A percentile compares a stretch with the other conserved stretches of the same genome.
These are phyloP conservation scores for Scopus umbretta DNA, from an alignment of 2,113 vertebrate species.

Conservation along the genomic window DNA sequence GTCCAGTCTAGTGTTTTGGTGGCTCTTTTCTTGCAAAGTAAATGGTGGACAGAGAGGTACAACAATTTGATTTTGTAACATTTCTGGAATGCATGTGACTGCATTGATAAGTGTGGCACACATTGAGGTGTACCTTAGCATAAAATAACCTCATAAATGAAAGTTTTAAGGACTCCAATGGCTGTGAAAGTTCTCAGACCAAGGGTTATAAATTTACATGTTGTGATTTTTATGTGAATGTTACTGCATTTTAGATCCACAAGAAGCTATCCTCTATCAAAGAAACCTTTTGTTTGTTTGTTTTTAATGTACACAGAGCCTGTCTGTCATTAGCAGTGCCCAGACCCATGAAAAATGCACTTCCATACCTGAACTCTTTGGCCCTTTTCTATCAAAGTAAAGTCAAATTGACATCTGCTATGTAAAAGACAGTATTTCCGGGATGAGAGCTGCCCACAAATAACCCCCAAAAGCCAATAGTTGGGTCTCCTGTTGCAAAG, in stretches of 20 bases:
- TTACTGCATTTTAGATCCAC: background rate
- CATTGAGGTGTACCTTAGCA: background rate
- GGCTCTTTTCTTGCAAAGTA: background rate
- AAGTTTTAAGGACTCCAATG: background rate
- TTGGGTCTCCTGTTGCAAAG: background rate
- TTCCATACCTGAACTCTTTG: background rate
- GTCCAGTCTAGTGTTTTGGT: background rate
- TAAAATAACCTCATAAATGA: background rate
- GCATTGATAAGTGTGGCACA: background rate
- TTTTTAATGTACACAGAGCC: background rate
- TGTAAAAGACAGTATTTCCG: background rate
- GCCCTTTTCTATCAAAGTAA: background rate
- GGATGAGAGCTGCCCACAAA: background rate
- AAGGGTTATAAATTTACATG: background rate
- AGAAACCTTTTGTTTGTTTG: background rate
- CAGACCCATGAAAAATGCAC: background rate
- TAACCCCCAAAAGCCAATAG: background rate
- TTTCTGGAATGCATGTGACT: background rate
- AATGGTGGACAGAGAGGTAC: background rate
- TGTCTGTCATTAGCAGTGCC: background rate
- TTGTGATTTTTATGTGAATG: background rate
- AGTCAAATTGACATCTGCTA: background rate
- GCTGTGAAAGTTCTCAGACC: background rate
- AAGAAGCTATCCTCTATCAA: background rate
- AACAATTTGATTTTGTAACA: background rate